Conservation (phyloP, 2,888 invertebrate species). For the Nymphalis polychloros region DNA sequence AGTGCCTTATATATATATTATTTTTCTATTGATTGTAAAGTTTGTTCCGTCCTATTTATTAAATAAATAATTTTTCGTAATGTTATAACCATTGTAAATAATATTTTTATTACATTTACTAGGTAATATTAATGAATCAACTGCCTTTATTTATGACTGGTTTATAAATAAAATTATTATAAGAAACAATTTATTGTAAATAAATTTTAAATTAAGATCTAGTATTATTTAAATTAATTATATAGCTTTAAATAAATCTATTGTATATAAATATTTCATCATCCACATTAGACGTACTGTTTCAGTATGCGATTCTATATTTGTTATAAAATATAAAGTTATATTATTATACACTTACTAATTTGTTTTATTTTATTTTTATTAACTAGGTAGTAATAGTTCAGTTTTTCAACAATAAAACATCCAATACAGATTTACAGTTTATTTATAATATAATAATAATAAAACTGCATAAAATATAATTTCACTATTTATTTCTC, state of each 20-base stretch:
- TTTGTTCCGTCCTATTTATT: constrained; percentile 42
- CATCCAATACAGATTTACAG: too few relatives aligned
- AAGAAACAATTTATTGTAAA: constrained; percentile 54
- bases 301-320: constrained; percentile 74
- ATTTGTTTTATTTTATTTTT: constrained; percentile 41
- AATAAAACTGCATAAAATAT: too few relatives aligned
- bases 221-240: constrained; percentile 64
- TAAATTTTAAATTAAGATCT: constrained; percentile 46
- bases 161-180: constrained; percentile 50
- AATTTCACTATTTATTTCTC: too few relatives aligned
- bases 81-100: constrained; percentile 39
- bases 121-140: constrained; percentile 50
- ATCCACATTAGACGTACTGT: constrained; percentile 62
- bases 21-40: constrained; percentile 41
- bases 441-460: too few relatives aligned
- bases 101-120: constrained; percentile 40
- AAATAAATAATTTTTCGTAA: constrained; percentile 17
- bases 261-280: constrained; percentile 70
- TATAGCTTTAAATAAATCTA: constrained; percentile 61
- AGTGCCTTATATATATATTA: constrained; percentile 43
- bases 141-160: constrained; percentile 74
- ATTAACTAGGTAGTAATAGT: too few relatives aligned
- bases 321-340: constrained; percentile 81
- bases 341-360: constrained; percentile 41
- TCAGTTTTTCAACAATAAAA: too few relatives aligned